Percentiles rank a stretch among this genome's conserved stretches.
Conservation (phyloP, 2,888 invertebrate species). For the Lycia hirtaria region DNA sequence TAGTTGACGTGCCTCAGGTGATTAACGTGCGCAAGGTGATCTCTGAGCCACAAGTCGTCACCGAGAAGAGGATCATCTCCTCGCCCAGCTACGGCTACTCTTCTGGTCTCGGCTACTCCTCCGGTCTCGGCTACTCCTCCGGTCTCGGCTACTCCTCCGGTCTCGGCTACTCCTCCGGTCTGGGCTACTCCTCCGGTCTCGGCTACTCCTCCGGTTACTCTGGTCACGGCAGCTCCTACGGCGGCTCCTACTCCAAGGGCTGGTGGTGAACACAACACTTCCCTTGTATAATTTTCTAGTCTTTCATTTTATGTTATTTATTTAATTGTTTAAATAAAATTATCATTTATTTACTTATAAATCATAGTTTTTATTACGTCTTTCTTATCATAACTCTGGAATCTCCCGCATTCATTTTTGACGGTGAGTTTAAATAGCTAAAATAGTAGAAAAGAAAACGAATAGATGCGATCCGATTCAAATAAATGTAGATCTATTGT, state of each 20-base stretch:
- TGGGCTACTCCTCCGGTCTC: slow-evolving; percentile 11
- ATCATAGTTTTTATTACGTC: background rate
- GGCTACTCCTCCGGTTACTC: slow-evolving; percentile 19
- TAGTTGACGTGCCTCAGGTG: slow-evolving; percentile 43
- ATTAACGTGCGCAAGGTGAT: slow-evolving; percentile 45
- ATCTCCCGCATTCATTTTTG: too few species aligned
- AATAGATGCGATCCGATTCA: too few species aligned
- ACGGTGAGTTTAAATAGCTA: too few species aligned
- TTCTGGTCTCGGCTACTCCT: slow-evolving; percentile 27
- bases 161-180: slow-evolving; percentile 4
- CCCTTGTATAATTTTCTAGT: background rate
- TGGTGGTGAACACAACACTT: slow-evolving; percentile 40
- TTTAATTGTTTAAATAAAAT: background rate
- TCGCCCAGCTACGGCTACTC: slow-evolving; percentile 25
- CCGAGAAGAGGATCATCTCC: slow-evolving; percentile 42
- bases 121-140: background rate
- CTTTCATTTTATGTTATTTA: slow-evolving; percentile 3
- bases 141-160: slow-evolving; percentile 2
- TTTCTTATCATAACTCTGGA: too few species aligned
- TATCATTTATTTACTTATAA: background rate
- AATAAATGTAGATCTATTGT: too few species aligned
- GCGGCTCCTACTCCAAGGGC: slow-evolving; percentile 28
- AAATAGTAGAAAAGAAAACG: too few species aligned
- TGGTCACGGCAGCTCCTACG: slow-evolving; percentile 37
- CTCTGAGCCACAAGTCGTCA: slow-evolving; percentile 44